Evolutionary conservation across 2,797 vertebrate species (phyloP).

Genomic region (Mormyrops boulengeri): DNA sequence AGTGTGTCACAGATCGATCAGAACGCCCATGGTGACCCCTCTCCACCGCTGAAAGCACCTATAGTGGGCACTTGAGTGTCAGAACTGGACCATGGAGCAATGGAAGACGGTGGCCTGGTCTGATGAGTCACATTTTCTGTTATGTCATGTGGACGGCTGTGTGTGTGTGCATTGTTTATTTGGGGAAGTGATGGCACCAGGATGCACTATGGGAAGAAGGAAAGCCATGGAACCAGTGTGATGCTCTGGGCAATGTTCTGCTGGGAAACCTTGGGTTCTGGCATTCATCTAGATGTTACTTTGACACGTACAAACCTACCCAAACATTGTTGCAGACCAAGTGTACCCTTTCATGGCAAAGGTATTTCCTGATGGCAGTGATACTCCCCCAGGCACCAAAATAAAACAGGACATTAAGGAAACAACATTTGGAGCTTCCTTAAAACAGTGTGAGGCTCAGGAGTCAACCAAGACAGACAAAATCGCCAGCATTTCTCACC

Average conservation of each 20-base stretch:
- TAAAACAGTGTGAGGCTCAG: background rate
- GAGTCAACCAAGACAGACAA: background rate
- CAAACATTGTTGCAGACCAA: background rate
- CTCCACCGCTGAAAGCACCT: background rate
- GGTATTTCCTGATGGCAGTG: background rate
- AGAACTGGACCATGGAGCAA: background rate
- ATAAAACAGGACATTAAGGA: background rate
- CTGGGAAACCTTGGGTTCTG: background rate
- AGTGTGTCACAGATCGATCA: background rate
- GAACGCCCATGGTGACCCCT: background rate
- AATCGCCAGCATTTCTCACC: background rate
- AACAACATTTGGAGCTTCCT: background rate
- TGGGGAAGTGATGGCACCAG: background rate
- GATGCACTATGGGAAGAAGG: background rate
- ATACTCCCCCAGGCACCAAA: background rate
- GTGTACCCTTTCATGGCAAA: background rate
- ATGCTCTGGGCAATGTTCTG: background rate
- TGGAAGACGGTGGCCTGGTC: background rate
- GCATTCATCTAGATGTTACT: background rate
- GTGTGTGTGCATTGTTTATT: background rate
- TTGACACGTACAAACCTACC: background rate
- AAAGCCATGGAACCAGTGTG: background rate
- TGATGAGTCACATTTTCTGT: background rate
- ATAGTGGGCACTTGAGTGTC: background rate
- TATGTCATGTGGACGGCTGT: background rate